Evolutionary conservation across 2,888 invertebrate species (phyloP).

Genomic region (Dynastes maya): DNA sequence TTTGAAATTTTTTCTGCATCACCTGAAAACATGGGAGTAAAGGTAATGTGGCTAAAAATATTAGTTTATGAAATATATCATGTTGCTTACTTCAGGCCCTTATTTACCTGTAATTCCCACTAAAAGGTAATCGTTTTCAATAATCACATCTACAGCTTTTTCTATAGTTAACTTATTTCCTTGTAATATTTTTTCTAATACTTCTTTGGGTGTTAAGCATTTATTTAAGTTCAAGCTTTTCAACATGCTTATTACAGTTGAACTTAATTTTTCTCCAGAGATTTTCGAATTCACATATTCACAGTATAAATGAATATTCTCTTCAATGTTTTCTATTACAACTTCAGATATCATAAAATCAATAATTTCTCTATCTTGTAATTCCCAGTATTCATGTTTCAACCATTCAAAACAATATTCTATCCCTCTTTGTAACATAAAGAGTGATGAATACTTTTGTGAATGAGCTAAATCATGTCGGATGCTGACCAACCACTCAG

Average conservation of each 20-base stretch:
- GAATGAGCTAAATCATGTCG: conserved; percentile 86
- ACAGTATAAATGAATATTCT: conserved; percentile 37
- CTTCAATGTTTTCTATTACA: conserved; percentile 17
- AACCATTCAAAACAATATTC: conserved; percentile 80
- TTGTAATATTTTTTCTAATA: conserved; percentile 29
- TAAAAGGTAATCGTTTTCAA: conserved; percentile 51
- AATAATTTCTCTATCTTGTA: conserved; percentile 72
- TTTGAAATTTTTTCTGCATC: conserved; percentile 59
- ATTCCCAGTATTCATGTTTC: conserved; percentile 78
- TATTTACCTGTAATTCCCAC: conserved; percentile 42
- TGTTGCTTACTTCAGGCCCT: no score
- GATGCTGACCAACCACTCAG: conserved; percentile 85
- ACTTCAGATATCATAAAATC: conserved; percentile 66
- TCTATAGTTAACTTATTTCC: conserved; percentile 32
- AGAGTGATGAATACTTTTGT: conserved; percentile 77
- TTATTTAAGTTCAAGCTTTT: conserved; percentile 32
- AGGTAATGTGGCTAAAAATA: background rate
- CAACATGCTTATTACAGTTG: conserved; percentile 5
- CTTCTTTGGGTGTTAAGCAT: conserved; percentile 1
- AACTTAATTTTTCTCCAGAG: conserved; percentile 1
- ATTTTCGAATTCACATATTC: conserved; percentile 7
- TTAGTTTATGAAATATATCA: conserved; percentile 7
- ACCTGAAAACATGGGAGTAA: conserved; percentile 47
- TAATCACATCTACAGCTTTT: conserved; percentile 53
- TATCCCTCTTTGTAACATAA: conserved; percentile 77